Evolutionary conservation across 2,888 invertebrate genomes (phyloP), one percentile per base, ranked within the genome.

Genomic region (Eupithecia pulchellata): DNA sequence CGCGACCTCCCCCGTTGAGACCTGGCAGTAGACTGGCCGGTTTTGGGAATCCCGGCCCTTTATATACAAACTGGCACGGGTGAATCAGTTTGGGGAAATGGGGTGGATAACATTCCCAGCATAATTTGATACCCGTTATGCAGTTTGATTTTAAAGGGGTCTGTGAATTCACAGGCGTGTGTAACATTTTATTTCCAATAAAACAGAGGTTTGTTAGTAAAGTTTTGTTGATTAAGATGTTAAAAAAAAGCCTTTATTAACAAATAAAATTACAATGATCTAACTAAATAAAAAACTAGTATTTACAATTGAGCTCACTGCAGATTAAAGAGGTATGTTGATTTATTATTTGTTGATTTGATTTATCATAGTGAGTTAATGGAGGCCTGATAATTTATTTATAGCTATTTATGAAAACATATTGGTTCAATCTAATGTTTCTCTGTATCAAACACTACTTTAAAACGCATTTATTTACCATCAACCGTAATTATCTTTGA

Each of bases 21-120:
- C 72, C 71, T 47, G 69, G 68, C 70, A 78, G 76, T 74, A 76
- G 78, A 87, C 87, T 88, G 83, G n/a, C 77, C 76, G 29, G 27
- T 69, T 68, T 61, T 34, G 87, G 90, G 85, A 84, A 88, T 85
- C 77, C 85, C 90, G 87, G 75, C 77, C 67, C 71, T 77, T 91
- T 92, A 86, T 91, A 93, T 92, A 91, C 81, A 25, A 25, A 13
- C 52, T 68, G 64, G 68, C 20, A 78, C 77, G 75, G 62, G 72
- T 88, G 87, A 87, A 77, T 87, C 87, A 88, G 75, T 72, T 69
- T 71, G 76, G 77, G 70, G 66, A 78, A 77, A 52, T 65, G 72
- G 73, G 69, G 66, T 72, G 66, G 61, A 13, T 4, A 61, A 70
- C 64, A 65, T 67, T 67, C 61, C 29, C 67, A 6, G 61, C 55